phyloP scores from a whole-genome alignment of 2,113 vertebrate genomes.

The Pantherophis guttatus region DNA sequence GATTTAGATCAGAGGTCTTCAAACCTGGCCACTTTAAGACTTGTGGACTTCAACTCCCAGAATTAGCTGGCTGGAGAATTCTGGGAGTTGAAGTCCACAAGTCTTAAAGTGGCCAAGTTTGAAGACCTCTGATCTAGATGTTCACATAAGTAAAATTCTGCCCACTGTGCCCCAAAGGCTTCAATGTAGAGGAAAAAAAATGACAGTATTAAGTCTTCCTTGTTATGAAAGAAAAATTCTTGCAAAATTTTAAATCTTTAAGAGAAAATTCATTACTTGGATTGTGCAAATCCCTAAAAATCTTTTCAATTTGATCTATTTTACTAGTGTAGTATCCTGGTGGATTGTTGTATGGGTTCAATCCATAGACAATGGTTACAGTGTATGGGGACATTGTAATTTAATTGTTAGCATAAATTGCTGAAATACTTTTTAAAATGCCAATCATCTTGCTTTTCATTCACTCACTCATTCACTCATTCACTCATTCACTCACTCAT shows the following conservation, averaged over 20 bases:
- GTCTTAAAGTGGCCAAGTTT: too few species aligned
- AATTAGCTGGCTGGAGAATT: too few species aligned
- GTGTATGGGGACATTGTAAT: background rate
- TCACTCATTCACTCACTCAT: accelerated
- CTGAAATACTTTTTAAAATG: background rate
- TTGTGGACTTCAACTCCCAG: too few species aligned
- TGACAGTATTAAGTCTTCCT: background rate
- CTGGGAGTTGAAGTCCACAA: too few species aligned
- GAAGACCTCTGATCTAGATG: background rate
- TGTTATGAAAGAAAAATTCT: background rate
- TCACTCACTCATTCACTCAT: background rate
- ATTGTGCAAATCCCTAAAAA: background rate
- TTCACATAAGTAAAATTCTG: background rate
- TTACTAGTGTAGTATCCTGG: background rate
- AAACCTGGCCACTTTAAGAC: too few species aligned
- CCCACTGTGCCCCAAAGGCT: background rate
- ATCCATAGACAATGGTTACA: background rate
- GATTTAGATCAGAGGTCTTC: background rate
- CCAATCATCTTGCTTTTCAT: background rate
- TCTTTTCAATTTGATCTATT: background rate
- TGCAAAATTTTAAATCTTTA: too few species aligned
- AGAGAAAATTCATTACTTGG: background rate
- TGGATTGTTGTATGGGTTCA: background rate
- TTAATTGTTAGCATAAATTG: background rate
- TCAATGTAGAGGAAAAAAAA: background rate